Evolutionary conservation across 2,797 vertebrate species (phyloP).

Genomic region (Premnoplex brunnescens): DNA sequence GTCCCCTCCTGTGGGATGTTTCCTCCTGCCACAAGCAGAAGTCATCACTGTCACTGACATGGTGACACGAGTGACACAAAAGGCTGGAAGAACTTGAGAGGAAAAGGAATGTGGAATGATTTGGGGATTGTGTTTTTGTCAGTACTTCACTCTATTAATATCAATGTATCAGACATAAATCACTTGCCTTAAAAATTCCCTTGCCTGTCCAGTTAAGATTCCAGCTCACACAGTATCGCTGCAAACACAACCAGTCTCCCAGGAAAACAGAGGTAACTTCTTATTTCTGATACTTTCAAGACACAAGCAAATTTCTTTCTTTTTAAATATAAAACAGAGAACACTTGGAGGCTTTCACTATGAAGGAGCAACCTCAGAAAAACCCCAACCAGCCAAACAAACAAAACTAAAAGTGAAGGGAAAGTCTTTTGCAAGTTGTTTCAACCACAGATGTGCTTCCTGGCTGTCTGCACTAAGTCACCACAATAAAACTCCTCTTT

Average conservation of each 20-base stretch:
- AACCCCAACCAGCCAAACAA: neutral
- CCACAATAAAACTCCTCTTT: neutral
- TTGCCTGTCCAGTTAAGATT: neutral
- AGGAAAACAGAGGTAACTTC: neutral
- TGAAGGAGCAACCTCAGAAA: neutral
- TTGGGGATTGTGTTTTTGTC: neutral
- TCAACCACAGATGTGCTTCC: neutral
- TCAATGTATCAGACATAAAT: neutral
- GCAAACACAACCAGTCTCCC: neutral
- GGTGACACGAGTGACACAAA: neutral
- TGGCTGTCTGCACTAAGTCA: neutral
- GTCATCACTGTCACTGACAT: neutral
- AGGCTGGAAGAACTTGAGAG: neutral
- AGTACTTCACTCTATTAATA: neutral
- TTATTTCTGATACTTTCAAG: neutral
- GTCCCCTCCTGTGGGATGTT: too few species aligned
- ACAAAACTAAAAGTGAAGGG: neutral
- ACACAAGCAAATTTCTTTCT: neutral
- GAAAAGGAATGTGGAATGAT: neutral
- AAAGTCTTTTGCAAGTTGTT: neutral
- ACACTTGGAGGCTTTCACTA: neutral
- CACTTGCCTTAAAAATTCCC: neutral
- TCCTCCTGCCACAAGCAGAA: neutral
- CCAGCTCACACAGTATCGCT: neutral
- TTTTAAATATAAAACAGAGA: neutral